A percentile compares a stretch with the other conserved stretches of the same genome.
These are phyloP conservation scores for Apolygus lucorum DNA, from an alignment of 1,140 invertebrate species.

Conservation along the genomic window DNA sequence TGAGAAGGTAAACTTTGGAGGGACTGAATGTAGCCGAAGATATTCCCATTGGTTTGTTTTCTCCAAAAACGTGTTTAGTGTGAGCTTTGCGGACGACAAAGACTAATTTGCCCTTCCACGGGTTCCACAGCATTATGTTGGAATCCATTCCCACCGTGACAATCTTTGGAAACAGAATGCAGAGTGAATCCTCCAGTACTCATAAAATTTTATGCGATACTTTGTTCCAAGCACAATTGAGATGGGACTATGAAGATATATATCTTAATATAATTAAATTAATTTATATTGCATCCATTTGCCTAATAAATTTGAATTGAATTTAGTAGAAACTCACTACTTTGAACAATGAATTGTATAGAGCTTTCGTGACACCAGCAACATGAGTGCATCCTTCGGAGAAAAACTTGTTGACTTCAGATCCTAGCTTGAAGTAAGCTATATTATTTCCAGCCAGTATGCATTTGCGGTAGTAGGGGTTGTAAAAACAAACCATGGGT, in stretches of 20 bases:
- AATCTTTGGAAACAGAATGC: slow-evolving; percentile 34
- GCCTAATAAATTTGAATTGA: background rate
- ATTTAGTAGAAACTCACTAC: slow-evolving; percentile 45
- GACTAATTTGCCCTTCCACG: slow-evolving; percentile 46
- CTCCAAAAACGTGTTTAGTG: slow-evolving; percentile 48
- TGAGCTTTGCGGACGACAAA: slow-evolving; percentile 55
- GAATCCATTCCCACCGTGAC: slow-evolving; percentile 60
- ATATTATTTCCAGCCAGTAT: slow-evolving; percentile 7
- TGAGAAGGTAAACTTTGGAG: slow-evolving; percentile 55
- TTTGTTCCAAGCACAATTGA: background rate
- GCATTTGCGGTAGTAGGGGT: background rate
- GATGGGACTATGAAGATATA: too few relatives aligned
- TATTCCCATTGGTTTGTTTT: slow-evolving; percentile 56
- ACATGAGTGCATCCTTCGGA: slow-evolving; percentile 47
- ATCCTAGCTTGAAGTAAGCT: slow-evolving; percentile 7
- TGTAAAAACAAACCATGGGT: slow-evolving; percentile 16
- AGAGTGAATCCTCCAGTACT: background rate
- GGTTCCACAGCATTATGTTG: slow-evolving; percentile 63
- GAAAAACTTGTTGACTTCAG: slow-evolving; percentile 3
- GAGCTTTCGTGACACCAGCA: slow-evolving; percentile 43
- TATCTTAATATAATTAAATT: too few relatives aligned
- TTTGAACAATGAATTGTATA: slow-evolving; percentile 60
- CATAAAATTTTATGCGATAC: background rate
- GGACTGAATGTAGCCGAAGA: slow-evolving; percentile 66
- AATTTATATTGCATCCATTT: too few relatives aligned